Base-by-base conservation (phyloP, 2,113 vertebrate species). In the Eurystomus gularis region DNA sequence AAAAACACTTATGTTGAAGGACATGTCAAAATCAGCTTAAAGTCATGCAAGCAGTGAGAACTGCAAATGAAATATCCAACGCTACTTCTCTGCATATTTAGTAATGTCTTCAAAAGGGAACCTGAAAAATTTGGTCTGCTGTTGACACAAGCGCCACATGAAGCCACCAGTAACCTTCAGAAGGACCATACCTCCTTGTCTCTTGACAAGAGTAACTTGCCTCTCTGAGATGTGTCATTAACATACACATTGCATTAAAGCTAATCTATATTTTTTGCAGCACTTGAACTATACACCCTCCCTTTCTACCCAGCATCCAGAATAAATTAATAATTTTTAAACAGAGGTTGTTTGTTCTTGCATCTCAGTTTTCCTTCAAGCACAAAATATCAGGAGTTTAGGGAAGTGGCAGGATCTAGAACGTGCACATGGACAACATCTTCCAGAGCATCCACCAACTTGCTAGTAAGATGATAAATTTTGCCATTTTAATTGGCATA, bases 391-490 rank as follows among this genome's bases (percentile, higher is more conserved):
- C 46, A 52, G 10, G 28, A 52, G 6, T 2, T 82, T 17, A 48
- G 52, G 33, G 7, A 66, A 71, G 37, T 21, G 52, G 48, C 48
- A 72, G 29, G 58, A 93, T 49, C 14, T 29, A 52, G 19, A 57
- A 77, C 17, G n/a, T 3, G 8, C 4, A 35, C 0, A 21, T 2
- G 28, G 51, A 55, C 62, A 55, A 44, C 0, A 2, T 35, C n/a
- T 76, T 46, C 24, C 52, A 80, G 33, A 58, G n/a, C 42, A 57
- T 13, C 23, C 12, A 44, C 18, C 14, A 3, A 16, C 52, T 62
- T 71, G 25, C 39, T 33, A 51, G 33, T 3, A 33, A 61, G 62
- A 11, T 18, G 46, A 72, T 26, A 55, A 8, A 70, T 13, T 13
- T 12, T 52, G 12, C 73, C 31, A 17, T 37, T 73, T 54, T 44